Evolutionary conservation across 2,797 vertebrate species (phyloP).

Genomic region (Leontopithecus rosalia): DNA sequence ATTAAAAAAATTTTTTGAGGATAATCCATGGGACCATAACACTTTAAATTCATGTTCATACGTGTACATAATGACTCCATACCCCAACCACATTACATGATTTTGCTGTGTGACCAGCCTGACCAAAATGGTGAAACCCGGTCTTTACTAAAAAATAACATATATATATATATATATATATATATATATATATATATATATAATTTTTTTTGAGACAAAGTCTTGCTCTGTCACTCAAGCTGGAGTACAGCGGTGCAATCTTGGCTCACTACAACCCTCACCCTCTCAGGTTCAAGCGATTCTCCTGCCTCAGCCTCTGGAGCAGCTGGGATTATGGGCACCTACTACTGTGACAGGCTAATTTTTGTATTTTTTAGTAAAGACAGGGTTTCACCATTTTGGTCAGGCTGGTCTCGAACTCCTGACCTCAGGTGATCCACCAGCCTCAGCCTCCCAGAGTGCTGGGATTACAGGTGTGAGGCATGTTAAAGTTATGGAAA

Average conservation of each 20-base stretch:
- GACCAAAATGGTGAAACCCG: no score
- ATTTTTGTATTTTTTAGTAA: background rate
- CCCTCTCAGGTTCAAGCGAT: background rate
- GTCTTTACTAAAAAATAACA: no score
- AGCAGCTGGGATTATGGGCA: background rate
- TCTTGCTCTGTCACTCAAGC: no score
- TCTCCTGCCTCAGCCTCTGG: background rate
- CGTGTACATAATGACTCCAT: background rate
- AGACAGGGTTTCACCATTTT: rapidly evolving
- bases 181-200: background rate
- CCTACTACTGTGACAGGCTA: background rate
- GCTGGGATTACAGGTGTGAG: background rate
- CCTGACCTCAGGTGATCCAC: background rate
- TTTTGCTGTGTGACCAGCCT: background rate
- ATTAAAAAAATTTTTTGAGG: background rate
- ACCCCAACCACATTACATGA: background rate
- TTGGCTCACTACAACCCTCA: background rate
- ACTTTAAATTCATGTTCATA: background rate
- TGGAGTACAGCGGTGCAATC: background rate
- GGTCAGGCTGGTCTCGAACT: background rate
- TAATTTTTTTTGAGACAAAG: no score
- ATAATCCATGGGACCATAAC: background rate
- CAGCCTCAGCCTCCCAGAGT: background rate
- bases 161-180: no score
- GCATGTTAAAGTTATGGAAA: background rate